Conservation (phyloP, 37 sponge, comb jelly and placozoan species). For the Petrosia ficiformis region DNA sequence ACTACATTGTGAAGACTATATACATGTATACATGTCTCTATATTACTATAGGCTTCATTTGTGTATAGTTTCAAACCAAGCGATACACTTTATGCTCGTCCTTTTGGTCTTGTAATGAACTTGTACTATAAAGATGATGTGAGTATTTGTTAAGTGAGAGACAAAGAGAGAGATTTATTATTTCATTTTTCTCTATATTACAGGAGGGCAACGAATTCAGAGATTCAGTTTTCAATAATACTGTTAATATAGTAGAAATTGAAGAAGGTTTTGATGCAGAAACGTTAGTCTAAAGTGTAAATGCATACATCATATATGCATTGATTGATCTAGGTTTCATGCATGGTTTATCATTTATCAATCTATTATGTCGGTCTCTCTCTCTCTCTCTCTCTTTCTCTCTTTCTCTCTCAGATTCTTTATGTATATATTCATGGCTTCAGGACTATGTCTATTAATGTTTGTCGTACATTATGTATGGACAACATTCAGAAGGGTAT, state of each 20-base stretch:
- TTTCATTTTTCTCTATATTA: no score
- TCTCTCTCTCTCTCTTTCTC: not conserved
- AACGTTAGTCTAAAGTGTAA: slow-evolving; percentile 45
- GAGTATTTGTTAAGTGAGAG: slow-evolving; percentile 23
- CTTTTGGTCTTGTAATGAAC: slow-evolving; percentile 69
- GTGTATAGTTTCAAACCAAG: slow-evolving; percentile 70
- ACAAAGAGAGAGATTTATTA: not conserved
- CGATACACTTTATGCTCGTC: slow-evolving; percentile 72
- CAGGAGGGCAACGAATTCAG: slow-evolving; percentile 78
- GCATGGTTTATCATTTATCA: not conserved
- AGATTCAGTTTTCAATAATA: slow-evolving; percentile 94
- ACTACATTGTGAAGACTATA: no score
- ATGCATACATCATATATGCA: not conserved
- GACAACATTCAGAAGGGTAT: slow-evolving; percentile 70
- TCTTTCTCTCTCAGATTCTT: slow-evolving; percentile 53
- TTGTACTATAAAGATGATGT: slow-evolving; percentile 75
- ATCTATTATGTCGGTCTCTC: not conserved
- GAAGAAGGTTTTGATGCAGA: slow-evolving; percentile 93
- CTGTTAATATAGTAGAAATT: slow-evolving; percentile 84
- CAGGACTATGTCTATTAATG: slow-evolving; percentile 77
- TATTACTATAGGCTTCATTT: slow-evolving; percentile 58
- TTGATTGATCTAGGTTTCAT: not conserved
- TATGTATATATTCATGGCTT: slow-evolving; percentile 93
- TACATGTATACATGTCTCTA: not conserved
- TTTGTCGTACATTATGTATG: slow-evolving; percentile 85